Evolutionary conservation across 1,140 invertebrate genomes (phyloP).

Genomic region (Brachionus paranguensis): DNA sequence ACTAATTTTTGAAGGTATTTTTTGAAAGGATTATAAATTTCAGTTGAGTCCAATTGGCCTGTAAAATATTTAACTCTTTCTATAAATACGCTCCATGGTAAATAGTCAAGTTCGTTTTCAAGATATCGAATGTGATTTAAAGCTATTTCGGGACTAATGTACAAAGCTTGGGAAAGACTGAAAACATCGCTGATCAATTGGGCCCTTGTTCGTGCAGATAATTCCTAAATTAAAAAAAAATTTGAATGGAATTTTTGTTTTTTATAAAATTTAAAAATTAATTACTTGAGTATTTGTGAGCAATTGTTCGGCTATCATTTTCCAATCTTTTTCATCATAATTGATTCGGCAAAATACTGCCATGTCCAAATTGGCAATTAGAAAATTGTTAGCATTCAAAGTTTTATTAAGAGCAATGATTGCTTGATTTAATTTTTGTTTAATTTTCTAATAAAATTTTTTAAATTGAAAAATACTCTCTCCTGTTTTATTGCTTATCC

Average conservation of each 20-base stretch:
- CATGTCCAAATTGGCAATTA: constrained; percentile 43
- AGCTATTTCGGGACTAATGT: constrained; percentile 38
- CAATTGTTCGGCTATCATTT: constrained; percentile 43
- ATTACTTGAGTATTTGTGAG: neutral
- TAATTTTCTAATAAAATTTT: neutral
- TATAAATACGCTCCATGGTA: constrained; percentile 52
- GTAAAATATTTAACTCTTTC: neutral
- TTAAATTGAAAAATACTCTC: constrained; percentile 7
- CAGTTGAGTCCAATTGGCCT: neutral
- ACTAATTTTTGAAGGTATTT: constrained; percentile 9
- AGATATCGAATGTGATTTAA: constrained; percentile 55
- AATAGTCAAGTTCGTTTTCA: constrained; percentile 51
- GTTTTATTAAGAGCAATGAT: neutral
- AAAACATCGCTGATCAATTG: constrained; percentile 40
- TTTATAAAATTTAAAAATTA: neutral
- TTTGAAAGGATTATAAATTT: neutral
- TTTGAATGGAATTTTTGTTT: no score
- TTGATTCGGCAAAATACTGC: constrained; percentile 44
- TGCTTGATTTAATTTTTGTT: neutral
- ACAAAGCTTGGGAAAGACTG: constrained; percentile 11
- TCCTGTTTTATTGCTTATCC: neutral
- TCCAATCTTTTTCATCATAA: constrained; percentile 46
- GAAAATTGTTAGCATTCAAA: constrained; percentile 2
- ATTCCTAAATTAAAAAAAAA: neutral
- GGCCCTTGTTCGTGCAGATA: constrained; percentile 15